Evolutionary conservation across 23 tunicate genomes (phyloP).

Genomic region (Botrylloides violaceus): DNA sequence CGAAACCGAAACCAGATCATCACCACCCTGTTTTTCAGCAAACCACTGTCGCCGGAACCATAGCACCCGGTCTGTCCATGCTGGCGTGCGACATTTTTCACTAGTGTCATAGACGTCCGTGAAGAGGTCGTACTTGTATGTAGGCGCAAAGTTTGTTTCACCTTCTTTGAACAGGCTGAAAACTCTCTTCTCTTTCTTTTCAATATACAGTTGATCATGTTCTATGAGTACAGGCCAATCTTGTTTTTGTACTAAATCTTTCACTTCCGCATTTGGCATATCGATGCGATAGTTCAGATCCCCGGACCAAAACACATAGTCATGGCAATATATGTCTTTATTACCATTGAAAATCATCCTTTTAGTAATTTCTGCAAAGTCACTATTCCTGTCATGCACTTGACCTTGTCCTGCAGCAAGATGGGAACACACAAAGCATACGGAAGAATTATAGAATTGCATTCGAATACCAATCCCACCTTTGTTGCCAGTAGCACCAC

Average conservation of each 20-base stretch:
- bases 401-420: conserved; percentile 97
- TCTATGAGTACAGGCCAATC: conserved; percentile 69
- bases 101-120: conserved; percentile 95
- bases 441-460: conserved; percentile 48
- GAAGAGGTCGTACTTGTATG: conserved; percentile 94
- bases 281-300: conserved; percentile 97
- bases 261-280: conserved; percentile 55
- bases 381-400: conserved; percentile 80
- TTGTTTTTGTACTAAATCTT: conserved; percentile 54
- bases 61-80: conserved; percentile 93
- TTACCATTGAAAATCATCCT: conserved; percentile 43
- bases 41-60: conserved; percentile 76
- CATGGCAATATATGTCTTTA: conserved; percentile 35
- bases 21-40: conserved; percentile 10
- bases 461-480: conserved; percentile 81
- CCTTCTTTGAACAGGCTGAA: conserved; percentile 88
- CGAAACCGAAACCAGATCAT: not conserved
- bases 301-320: conserved; percentile 96
- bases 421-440: conserved; percentile 96
- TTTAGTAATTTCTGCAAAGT: conserved; percentile 64
- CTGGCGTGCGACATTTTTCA: conserved; percentile 92
- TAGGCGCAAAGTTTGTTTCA: conserved; percentile 88
- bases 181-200: conserved; percentile 75
- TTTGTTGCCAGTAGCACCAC: conserved; percentile 96
- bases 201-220: conserved; percentile 69